phyloP scores from a whole-genome alignment of 2,113 vertebrate species.

The Caretta caretta region DNA sequence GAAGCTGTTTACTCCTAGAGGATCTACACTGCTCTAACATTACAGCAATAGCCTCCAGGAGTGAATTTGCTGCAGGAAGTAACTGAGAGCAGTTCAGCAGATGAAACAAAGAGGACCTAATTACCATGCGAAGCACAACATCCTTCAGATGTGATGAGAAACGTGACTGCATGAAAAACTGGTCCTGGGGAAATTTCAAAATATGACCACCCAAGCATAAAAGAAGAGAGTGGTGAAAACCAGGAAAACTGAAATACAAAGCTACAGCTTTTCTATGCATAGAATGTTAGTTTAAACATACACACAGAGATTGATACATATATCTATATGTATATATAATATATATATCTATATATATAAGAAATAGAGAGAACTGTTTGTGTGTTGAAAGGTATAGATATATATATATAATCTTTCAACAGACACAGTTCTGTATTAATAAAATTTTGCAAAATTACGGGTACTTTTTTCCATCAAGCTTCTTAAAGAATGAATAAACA shows the following conservation, averaged over 20 bases:
- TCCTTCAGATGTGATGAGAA: slow-evolving; percentile 89
- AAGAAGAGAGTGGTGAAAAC: slow-evolving; percentile 73
- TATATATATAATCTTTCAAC: slow-evolving; percentile 38
- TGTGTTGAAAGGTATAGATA: slow-evolving; percentile 6
- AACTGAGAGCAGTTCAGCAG: slow-evolving; percentile 69
- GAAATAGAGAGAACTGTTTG: not conserved
- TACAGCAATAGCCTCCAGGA: slow-evolving; percentile 70
- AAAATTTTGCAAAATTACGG: slow-evolving; percentile 25
- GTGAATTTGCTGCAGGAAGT: slow-evolving; percentile 72
- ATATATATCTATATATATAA: not conserved
- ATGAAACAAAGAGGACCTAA: slow-evolving; percentile 89
- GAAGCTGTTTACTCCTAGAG: slow-evolving; percentile 64
- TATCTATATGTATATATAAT: not conserved
- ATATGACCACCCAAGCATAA: slow-evolving; percentile 87
- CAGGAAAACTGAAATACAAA: slow-evolving; percentile 44
- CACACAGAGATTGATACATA: slow-evolving; percentile 5
- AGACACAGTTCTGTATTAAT: slow-evolving; percentile 45
- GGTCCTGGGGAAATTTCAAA: slow-evolving; percentile 84
- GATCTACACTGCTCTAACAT: slow-evolving; percentile 52
- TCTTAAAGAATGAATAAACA: slow-evolving; percentile 50
- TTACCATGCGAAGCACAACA: slow-evolving; percentile 89
- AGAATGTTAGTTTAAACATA: slow-evolving; percentile 58
- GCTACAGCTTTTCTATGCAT: slow-evolving; percentile 37
- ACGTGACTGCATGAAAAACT: slow-evolving; percentile 83
- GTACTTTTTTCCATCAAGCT: slow-evolving; percentile 32